Conservation (phyloP, 2,113 vertebrate genomes). For the Rhinichthys klamathensis region DNA sequence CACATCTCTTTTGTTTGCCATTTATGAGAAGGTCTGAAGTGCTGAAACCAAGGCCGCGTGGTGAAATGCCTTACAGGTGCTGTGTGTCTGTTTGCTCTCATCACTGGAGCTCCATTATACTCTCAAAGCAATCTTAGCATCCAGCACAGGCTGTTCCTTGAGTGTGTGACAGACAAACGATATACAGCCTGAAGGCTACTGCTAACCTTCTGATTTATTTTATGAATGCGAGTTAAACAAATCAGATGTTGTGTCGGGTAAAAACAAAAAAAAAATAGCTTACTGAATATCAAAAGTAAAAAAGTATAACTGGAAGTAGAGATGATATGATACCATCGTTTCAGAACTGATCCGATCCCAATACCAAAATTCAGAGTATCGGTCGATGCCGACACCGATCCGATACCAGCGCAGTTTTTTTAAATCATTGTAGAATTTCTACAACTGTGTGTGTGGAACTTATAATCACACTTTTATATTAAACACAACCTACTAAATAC, state of each 20-base stretch:
- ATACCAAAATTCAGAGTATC: too few species aligned
- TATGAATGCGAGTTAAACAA: not conserved
- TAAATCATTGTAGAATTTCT: too few species aligned
- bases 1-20: conserved; percentile 39
- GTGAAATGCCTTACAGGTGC: conserved; percentile 22
- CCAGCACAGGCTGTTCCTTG: not conserved
- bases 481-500: too few species aligned
- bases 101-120: not conserved
- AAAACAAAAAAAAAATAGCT: too few species aligned
- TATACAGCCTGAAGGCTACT: not conserved
- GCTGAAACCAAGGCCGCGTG: conserved; percentile 25
- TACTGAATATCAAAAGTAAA: too few species aligned
- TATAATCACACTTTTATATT: too few species aligned
- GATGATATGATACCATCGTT: too few species aligned
- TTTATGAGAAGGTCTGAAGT: conserved; percentile 30
- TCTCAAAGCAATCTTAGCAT: not conserved
- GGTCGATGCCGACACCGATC: too few species aligned
- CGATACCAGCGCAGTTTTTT: too few species aligned
- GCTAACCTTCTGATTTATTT: not conserved
- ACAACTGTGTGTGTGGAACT: too few species aligned
- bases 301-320: too few species aligned
- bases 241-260: not conserved
- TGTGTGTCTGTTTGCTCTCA: conserved; percentile 11
- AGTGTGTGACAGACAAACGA: not conserved
- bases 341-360: too few species aligned